phyloP scores from a whole-genome alignment of 37 sponge, comb jelly and placozoan species.

The Ianthella basta region DNA sequence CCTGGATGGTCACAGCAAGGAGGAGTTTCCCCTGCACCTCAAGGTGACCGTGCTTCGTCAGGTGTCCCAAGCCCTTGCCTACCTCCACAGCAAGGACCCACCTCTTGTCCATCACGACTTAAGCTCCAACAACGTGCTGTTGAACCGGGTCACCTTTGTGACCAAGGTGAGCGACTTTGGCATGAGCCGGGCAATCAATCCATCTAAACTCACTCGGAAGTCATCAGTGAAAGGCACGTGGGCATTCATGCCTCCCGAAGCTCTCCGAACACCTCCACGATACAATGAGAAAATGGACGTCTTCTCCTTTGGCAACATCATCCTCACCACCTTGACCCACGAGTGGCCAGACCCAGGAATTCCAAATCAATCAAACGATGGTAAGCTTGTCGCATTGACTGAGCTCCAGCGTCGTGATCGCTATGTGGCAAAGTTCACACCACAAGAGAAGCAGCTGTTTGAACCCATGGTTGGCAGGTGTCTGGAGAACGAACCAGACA shows the following conservation, averaged over 20 bases:
- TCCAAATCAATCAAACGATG: background rate
- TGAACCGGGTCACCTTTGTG: background rate
- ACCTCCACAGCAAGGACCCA: constrained; percentile 5
- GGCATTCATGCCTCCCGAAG: background rate
- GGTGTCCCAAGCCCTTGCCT: background rate
- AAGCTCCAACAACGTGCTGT: background rate
- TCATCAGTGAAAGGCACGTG: constrained; percentile 1
- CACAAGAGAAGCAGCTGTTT: background rate
- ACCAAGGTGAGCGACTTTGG: background rate
- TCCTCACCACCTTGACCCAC: background rate
- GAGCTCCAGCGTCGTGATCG: background rate
- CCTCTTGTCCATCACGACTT: background rate
- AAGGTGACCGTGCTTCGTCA: background rate
- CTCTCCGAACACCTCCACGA: background rate
- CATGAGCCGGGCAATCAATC: background rate
- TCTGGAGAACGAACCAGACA: background rate
- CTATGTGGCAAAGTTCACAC: background rate
- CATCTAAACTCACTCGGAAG: background rate
- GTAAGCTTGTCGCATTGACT: background rate
- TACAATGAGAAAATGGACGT: background rate
- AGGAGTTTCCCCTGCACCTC: background rate
- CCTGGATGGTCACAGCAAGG: background rate
- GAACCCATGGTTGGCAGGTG: background rate
- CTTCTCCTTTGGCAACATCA: constrained; percentile 1
- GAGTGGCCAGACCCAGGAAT: constrained; percentile 6